These are phyloP conservation scores for Cervus canadensis DNA, from an alignment of 2,113 vertebrate genomes.

Conservation along the genomic window DNA sequence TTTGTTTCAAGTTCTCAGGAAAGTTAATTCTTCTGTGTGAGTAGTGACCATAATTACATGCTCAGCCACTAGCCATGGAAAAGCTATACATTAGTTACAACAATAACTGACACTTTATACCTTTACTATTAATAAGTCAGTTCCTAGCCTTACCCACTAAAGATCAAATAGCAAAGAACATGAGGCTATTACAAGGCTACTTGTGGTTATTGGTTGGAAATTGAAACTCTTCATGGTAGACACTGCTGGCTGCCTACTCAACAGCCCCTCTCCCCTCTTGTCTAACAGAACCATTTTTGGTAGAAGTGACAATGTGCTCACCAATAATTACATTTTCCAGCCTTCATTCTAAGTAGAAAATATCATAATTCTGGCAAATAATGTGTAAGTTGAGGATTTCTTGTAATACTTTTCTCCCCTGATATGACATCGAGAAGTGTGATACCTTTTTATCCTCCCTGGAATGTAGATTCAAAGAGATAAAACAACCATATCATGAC, in stretches of 20 bases:
- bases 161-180: not conserved
- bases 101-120: not conserved
- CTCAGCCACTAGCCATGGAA: not conserved
- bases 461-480: not conserved
- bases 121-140: not conserved
- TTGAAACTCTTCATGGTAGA: not conserved
- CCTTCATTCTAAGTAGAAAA: not conserved
- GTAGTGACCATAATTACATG: not conserved
- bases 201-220: not conserved
- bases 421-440: not conserved
- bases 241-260: not conserved
- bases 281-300: not conserved
- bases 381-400: not conserved
- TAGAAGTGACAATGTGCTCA: not conserved
- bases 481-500: not conserved
- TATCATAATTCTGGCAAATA: not conserved
- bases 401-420: not conserved
- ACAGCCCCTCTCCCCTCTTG: not conserved
- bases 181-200: not conserved
- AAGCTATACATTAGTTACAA: not conserved
- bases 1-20: not conserved
- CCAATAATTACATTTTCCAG: not conserved
- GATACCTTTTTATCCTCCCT: not conserved
- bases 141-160: not conserved
- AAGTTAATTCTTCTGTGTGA: not conserved